phyloP scores from a whole-genome alignment of 2,888 invertebrate genomes.

The Lycocerus yunnanus region DNA sequence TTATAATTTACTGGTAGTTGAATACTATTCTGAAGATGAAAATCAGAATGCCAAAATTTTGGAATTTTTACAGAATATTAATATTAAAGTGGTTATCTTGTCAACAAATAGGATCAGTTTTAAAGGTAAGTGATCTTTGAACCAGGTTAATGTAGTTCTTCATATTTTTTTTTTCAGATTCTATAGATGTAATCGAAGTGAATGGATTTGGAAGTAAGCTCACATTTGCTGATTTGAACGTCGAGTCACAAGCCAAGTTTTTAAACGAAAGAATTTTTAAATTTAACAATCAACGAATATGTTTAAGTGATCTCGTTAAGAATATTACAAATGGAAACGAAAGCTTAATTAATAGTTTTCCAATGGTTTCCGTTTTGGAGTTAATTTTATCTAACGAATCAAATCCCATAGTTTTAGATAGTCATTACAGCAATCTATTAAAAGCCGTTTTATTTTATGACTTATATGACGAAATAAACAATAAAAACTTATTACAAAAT shows the following conservation, averaged over 20 bases:
- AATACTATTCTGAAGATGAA: constrained; percentile 5
- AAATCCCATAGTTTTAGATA: constrained; percentile 1
- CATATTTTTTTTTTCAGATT: not conserved
- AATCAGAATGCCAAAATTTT: not conserved
- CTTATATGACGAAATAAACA: constrained; percentile 2
- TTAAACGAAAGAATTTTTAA: constrained; percentile 3
- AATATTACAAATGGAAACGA: constrained; percentile 1
- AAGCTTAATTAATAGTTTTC: not conserved
- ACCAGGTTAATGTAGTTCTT: not conserved
- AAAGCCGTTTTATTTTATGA: constrained; percentile 3
- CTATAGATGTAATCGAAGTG: not conserved
- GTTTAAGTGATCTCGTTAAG: constrained; percentile 6
- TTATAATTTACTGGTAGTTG: constrained; percentile 10
- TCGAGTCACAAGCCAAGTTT: constrained; percentile 6
- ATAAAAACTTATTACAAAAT: not conserved
- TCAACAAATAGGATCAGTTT: not conserved
- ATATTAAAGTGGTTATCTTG: constrained; percentile 5
- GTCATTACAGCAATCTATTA: constrained; percentile 1
- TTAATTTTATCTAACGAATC: not conserved
- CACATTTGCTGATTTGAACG: constrained; percentile 10
- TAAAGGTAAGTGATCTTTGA: not conserved
- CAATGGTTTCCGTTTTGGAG: not conserved
- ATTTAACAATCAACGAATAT: not conserved
- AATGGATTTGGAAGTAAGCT: constrained; percentile 9
- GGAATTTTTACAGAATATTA: not conserved